Evolutionary conservation across 2,113 vertebrate species (phyloP).

Genomic region (Dasypus novemcinctus): DNA sequence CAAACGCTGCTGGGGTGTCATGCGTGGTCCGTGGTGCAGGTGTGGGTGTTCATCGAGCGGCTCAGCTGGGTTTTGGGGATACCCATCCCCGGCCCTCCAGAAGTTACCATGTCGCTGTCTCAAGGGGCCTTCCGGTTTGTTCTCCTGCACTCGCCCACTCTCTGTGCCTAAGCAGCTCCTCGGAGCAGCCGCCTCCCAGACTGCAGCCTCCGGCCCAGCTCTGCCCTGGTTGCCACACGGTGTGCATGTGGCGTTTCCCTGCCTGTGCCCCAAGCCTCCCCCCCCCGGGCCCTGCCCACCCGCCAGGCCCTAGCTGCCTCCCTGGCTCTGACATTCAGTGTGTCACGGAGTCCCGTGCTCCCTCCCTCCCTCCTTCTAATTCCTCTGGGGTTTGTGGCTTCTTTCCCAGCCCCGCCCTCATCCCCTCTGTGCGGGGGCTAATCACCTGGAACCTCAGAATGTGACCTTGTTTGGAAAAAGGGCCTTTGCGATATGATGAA

Average conservation of each 20-base stretch:
- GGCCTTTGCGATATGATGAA: neutral
- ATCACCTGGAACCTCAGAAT: neutral
- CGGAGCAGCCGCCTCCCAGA: neutral
- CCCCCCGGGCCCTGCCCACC: neutral
- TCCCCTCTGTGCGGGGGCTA: too few species aligned
- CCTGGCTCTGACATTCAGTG: neutral
- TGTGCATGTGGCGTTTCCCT: neutral
- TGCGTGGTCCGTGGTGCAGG: accelerated
- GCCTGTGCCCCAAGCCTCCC: neutral
- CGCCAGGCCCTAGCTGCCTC: neutral
- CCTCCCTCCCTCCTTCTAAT: neutral
- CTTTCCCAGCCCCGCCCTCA: accelerated
- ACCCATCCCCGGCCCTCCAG: neutral
- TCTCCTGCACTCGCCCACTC: neutral
- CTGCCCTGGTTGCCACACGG: slow-evolving; percentile 34
- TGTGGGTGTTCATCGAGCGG: neutral
- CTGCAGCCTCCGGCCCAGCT: neutral
- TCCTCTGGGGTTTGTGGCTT: neutral
- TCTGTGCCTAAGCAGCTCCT: neutral
- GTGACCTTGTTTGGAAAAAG: neutral
- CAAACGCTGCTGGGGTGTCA: accelerated
- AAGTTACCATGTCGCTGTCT: accelerated
- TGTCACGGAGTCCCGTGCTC: neutral
- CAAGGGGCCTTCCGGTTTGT: neutral
- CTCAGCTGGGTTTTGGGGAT: accelerated